Evolutionary conservation across 2,888 invertebrate species (phyloP).

Genomic region (Caenorhabditis parvicauda): DNA sequence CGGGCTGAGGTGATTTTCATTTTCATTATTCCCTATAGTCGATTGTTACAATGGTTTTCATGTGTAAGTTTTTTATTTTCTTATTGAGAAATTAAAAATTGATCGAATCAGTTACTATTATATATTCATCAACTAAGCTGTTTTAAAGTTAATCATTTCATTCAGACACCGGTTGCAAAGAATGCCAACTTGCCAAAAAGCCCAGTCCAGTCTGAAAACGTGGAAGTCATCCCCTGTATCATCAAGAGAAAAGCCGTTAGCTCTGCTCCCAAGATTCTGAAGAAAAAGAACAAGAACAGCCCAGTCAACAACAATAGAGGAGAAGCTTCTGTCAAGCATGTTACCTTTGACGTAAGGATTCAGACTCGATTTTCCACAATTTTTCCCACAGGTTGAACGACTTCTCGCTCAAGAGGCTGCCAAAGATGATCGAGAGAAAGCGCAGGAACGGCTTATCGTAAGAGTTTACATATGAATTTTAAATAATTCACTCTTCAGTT

Average conservation of each 20-base stretch:
- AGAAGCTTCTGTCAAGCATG: conserved; percentile 39
- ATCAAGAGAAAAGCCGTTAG: conserved; percentile 13
- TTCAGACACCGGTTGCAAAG: too few relatives aligned
- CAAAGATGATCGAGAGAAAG: conserved; percentile 26
- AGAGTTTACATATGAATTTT: background rate
- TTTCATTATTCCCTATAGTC: background rate
- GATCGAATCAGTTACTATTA: too few relatives aligned
- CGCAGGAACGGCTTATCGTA: conserved; percentile 32
- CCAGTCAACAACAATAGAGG: conserved; percentile 12
- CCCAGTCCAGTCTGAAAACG: conserved; percentile 15
- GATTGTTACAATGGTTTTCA: background rate
- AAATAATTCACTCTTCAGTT: conserved; percentile 6
- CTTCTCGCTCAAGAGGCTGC: conserved; percentile 28
- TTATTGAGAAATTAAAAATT: too few relatives aligned
- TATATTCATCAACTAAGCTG: too few relatives aligned
- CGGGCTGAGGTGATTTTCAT: conserved; percentile 13
- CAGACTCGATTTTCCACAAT: conserved; percentile 3
- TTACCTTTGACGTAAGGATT: conserved; percentile 40
- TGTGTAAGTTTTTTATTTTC: too few relatives aligned
- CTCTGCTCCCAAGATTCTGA: conserved; percentile 43
- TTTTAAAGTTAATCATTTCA: too few relatives aligned
- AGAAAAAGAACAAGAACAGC: conserved; percentile 36
- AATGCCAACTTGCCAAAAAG: background rate
- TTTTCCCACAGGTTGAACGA: conserved; percentile 35
- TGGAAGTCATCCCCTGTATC: conserved; percentile 12